Conservation (phyloP, 2,113 vertebrate species). For the Gasterosteus aculeatus region DNA sequence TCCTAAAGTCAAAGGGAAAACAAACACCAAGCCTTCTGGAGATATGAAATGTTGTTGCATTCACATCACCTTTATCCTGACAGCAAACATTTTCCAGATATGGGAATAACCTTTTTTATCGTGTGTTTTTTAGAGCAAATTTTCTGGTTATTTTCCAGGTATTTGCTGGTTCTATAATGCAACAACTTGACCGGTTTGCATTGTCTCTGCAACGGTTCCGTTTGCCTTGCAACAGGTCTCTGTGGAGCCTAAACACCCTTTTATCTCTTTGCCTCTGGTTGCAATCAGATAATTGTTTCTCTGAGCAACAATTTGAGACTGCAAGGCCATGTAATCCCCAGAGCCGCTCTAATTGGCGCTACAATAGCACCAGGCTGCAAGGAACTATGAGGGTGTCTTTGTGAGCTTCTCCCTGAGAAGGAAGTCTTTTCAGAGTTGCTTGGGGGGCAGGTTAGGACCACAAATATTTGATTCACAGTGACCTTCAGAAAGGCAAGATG, state of each 20-base stretch:
- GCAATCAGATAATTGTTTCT: conserved; percentile 74
- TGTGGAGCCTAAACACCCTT: conserved; percentile 49
- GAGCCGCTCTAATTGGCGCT: conserved; percentile 41
- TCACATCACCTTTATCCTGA: too few species aligned
- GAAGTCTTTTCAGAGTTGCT: conserved; percentile 45
- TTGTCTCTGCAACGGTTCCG: background rate
- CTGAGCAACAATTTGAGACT: conserved; percentile 70
- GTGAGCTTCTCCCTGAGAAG: conserved; percentile 42
- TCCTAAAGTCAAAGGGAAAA: too few species aligned
- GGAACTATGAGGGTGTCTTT: conserved; percentile 44
- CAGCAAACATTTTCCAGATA: too few species aligned
- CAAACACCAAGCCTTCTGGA: too few species aligned
- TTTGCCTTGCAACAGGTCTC: conserved; percentile 40
- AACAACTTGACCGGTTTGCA: conserved; percentile 12
- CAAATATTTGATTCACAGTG: conserved; percentile 24
- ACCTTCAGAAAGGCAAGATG: conserved; percentile 31
- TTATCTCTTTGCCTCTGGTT: conserved; percentile 57
- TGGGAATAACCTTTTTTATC: too few species aligned
- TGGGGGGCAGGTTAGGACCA: background rate
- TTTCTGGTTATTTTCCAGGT: background rate
- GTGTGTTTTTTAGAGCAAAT: too few species aligned
- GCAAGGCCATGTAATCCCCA: conserved; percentile 61
- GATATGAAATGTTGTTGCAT: too few species aligned
- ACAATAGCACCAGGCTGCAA: conserved; percentile 42
- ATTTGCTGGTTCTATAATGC: conserved; percentile 20